phyloP scores from a whole-genome alignment of 92 coral and sea anemone genomes.

The Epizoanthus rinbou region DNA sequence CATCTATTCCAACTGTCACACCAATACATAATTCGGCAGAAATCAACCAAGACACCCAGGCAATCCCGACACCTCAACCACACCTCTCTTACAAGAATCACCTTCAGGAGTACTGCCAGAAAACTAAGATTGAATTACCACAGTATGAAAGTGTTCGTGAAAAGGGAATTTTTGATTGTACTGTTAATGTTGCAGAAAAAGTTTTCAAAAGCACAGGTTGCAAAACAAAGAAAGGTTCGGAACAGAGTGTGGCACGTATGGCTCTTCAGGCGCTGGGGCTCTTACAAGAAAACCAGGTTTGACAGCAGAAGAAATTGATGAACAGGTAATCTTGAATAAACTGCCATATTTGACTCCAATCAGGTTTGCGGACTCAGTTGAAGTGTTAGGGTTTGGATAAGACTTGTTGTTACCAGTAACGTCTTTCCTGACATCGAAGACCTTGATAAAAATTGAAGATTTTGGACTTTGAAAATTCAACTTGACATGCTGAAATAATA shows the following conservation, averaged over 20 bases:
- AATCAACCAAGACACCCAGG: not conserved
- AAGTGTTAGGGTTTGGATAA: too few species aligned
- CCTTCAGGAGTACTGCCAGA: constrained; percentile 92
- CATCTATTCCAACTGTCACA: constrained; percentile 26
- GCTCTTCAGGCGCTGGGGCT: constrained; percentile 84
- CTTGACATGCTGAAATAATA: too few species aligned
- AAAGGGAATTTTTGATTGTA: constrained; percentile 68
- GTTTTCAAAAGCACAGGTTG: constrained; percentile 74
- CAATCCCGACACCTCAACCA: constrained; percentile 10
- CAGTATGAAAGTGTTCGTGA: constrained; percentile 63
- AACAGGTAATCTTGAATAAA: too few species aligned
- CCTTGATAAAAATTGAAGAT: too few species aligned
- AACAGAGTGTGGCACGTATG: constrained; percentile 90
- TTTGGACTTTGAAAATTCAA: too few species aligned
- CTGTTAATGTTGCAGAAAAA: constrained; percentile 70
- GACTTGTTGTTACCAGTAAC: too few species aligned
- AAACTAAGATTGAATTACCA: constrained; percentile 70
- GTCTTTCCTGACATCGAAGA: too few species aligned
- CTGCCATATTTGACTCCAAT: too few species aligned
- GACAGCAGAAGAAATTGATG: not conserved
- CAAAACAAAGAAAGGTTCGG: constrained; percentile 92
- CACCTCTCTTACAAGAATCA: constrained; percentile 83
- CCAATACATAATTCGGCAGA: constrained; percentile 1
- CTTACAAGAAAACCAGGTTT: constrained; percentile 35
- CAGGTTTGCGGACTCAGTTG: too few species aligned